phyloP scores from a whole-genome alignment of 1,140 invertebrate genomes.

The Rhynchophorus ferrugineus region DNA sequence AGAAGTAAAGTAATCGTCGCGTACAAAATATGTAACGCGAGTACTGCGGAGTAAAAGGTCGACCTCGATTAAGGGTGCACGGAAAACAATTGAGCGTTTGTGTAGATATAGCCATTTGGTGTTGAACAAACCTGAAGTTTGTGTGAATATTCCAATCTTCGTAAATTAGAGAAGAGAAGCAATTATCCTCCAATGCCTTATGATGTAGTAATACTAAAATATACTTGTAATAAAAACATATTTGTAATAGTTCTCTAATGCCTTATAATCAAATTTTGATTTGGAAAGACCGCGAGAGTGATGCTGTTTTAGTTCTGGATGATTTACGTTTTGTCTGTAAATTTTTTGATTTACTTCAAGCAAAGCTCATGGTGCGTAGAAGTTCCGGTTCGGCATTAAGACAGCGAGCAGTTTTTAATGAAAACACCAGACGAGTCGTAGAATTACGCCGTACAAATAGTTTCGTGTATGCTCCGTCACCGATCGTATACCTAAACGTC shows the following conservation, averaged over 20 bases:
- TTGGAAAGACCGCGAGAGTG: background rate
- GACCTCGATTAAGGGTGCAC: background rate
- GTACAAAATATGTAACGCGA: too few species aligned
- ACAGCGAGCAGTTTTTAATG: too few species aligned
- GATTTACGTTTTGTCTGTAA: background rate
- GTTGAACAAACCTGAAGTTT: background rate
- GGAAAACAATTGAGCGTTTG: background rate
- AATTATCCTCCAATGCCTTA: slow-evolving; percentile 9
- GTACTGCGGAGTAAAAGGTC: too few species aligned
- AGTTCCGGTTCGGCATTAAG: too few species aligned
- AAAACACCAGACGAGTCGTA: too few species aligned
- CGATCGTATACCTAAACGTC: too few species aligned
- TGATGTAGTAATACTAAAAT: slow-evolving; percentile 10
- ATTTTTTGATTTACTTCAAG: too few species aligned
- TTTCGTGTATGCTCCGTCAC: too few species aligned
- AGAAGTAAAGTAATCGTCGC: too few species aligned
- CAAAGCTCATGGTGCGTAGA: too few species aligned
- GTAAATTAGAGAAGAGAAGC: background rate
- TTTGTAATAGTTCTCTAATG: background rate
- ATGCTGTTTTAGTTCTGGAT: background rate
- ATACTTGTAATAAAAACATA: background rate
- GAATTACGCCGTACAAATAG: too few species aligned
- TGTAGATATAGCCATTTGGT: slow-evolving; percentile 3
- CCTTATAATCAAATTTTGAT: too few species aligned
- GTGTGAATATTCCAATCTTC: background rate